These are phyloP conservation scores for Zaprionus nigranus DNA, from an alignment of 1,140 invertebrate genomes.

Conservation along the genomic window DNA sequence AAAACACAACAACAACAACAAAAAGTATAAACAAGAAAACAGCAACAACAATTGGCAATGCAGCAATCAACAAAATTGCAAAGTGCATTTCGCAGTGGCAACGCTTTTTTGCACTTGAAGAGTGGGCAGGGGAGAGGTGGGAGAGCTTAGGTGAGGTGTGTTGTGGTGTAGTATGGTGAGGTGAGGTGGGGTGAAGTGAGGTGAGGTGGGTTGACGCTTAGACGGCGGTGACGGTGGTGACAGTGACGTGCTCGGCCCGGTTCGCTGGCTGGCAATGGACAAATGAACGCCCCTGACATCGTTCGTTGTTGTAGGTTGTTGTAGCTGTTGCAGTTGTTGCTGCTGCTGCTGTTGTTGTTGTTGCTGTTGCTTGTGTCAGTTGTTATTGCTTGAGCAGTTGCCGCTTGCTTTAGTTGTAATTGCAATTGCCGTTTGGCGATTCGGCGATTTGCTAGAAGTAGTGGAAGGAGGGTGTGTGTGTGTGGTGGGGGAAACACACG, in stretches of 20 bases:
- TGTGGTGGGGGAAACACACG: conserved; percentile 39
- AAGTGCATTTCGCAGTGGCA: conserved; percentile 80
- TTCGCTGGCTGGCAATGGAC: conserved; percentile 78
- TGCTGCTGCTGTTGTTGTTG: conserved; percentile 16
- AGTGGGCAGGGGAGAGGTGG: not conserved
- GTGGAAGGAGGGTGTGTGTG: not conserved
- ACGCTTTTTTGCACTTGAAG: conserved; percentile 70
- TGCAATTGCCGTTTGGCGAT: conserved; percentile 73
- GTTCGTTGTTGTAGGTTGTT: conserved; percentile 61
- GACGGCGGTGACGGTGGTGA: conserved; percentile 61
- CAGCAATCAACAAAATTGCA: conserved; percentile 80
- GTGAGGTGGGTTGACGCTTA: conserved; percentile 25
- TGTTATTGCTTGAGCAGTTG: conserved; percentile 21
- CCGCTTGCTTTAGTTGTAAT: conserved; percentile 63
- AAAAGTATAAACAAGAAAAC: conserved; percentile 21
- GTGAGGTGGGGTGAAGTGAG: not conserved
- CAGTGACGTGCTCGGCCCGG: conserved; percentile 78
- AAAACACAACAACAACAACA: conserved; percentile 17
- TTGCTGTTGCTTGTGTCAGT: conserved; percentile 8
- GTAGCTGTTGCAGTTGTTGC: conserved; percentile 24
- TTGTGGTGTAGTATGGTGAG: not conserved
- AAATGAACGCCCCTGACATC: conserved; percentile 82
- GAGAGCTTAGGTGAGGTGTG: not conserved
- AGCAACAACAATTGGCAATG: conserved; percentile 76
- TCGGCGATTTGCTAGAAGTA: conserved; percentile 25